These are phyloP conservation scores for Kryptolebias ocellatus DNA, from an alignment of 2,797 vertebrate species.

Conservation along the genomic window DNA sequence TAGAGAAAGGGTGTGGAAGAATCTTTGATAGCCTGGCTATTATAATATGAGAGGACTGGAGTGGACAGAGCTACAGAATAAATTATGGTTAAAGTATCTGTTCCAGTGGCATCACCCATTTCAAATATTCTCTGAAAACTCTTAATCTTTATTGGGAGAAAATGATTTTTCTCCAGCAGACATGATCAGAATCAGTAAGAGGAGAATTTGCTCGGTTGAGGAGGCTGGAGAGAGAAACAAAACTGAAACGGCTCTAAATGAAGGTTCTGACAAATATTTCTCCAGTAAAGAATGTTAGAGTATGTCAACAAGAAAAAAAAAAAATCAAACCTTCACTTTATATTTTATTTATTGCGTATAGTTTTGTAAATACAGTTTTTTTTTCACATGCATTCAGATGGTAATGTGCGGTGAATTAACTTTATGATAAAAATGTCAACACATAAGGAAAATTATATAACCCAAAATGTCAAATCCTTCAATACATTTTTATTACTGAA, in stretches of 20 bases:
- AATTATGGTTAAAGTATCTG: conserved; percentile 59
- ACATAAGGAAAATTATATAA: no score
- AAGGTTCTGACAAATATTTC: conserved; percentile 20
- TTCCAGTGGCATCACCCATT: conserved; percentile 59
- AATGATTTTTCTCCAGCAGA: conserved; percentile 48
- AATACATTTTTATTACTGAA: background rate
- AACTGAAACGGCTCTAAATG: conserved; percentile 27
- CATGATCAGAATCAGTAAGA: conserved; percentile 64
- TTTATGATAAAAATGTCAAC: no score
- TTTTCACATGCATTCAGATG: no score
- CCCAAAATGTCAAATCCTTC: background rate
- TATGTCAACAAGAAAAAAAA: no score
- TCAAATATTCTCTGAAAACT: conserved; percentile 59
- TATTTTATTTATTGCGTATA: no score
- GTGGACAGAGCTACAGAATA: conserved; percentile 45
- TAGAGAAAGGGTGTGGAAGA: conserved; percentile 32
- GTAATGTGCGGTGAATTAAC: no score
- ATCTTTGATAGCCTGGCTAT: conserved; percentile 33
- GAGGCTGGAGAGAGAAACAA: conserved; percentile 3
- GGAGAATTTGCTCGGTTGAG: conserved; percentile 23
- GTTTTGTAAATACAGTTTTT: no score
- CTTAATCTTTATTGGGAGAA: conserved; percentile 44
- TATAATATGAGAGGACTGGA: conserved; percentile 47
- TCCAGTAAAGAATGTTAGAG: background rate
- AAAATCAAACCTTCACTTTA: no score